Evolutionary conservation across 2,113 vertebrate genomes (phyloP).

Genomic region (Antigone vipio): DNA sequence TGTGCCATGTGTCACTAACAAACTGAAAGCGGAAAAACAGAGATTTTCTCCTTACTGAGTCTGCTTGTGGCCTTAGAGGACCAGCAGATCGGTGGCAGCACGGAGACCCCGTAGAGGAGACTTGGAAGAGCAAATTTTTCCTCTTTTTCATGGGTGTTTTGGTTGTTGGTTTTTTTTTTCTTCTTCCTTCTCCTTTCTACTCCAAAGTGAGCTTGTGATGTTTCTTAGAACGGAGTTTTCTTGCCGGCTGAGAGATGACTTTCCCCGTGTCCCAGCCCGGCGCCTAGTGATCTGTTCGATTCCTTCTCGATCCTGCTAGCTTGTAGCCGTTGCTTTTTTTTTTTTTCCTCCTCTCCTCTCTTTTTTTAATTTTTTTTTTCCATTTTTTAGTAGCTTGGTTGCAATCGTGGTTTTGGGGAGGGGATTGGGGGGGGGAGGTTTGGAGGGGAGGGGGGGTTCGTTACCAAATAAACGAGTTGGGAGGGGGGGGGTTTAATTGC

Average conservation of each 20-base stretch:
- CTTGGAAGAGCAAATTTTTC: not conserved
- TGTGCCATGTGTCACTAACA: constrained; percentile 78
- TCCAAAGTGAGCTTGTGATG: constrained; percentile 35
- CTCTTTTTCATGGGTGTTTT: not conserved
- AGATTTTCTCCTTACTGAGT: constrained; percentile 92
- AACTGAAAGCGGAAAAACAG: constrained; percentile 91
- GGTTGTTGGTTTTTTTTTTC: not conserved
- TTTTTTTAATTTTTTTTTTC: not conserved
- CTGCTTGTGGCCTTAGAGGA: constrained; percentile 36
- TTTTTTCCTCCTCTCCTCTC: too few species aligned
- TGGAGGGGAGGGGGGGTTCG: not conserved
- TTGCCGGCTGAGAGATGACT: constrained; percentile 9
- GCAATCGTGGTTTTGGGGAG: constrained; percentile 48
- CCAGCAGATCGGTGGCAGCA: constrained; percentile 14
- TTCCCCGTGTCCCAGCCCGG: not conserved
- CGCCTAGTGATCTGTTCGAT: not conserved
- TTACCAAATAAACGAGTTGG: not conserved
- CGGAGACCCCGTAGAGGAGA: constrained; percentile 17
- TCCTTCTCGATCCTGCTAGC: not conserved
- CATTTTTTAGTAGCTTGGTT: not conserved
- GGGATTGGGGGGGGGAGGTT: not conserved
- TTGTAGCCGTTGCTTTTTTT: not conserved
- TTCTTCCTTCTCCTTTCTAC: not conserved
- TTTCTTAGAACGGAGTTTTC: not conserved
- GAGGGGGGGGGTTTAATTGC: not conserved